These are phyloP conservation scores for Gracilinanus agilis DNA, from an alignment of 2,113 vertebrate genomes.

Conservation along the genomic window DNA sequence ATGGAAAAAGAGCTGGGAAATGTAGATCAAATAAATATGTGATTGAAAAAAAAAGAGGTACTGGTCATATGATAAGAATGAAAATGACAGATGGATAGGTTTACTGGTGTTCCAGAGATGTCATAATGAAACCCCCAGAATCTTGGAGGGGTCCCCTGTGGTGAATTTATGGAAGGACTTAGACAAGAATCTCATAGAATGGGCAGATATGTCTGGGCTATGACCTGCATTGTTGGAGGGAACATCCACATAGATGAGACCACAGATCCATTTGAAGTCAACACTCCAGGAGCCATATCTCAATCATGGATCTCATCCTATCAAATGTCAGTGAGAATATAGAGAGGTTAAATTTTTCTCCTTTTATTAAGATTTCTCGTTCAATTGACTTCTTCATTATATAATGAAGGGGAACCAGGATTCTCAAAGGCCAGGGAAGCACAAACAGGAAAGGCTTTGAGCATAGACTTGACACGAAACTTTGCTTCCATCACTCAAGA, in stretches of 20 bases:
- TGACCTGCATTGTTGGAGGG: background rate
- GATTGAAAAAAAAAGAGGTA: background rate
- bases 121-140: background rate
- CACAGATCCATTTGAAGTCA: background rate
- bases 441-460: background rate
- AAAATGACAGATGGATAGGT: background rate
- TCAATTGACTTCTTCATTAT: background rate
- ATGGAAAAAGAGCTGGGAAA: background rate
- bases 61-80: background rate
- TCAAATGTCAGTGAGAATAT: background rate
- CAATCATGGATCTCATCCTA: background rate
- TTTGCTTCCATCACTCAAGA: background rate
- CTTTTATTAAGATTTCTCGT: background rate
- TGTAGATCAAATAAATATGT: background rate
- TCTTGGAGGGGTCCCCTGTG: background rate
- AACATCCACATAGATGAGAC: background rate
- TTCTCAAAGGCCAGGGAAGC: background rate
- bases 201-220: background rate
- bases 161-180: background rate
- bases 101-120: background rate
- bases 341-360: background rate
- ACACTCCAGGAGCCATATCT: background rate
- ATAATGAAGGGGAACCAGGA: background rate
- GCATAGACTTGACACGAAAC: background rate
- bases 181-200: background rate